Evolutionary conservation across 1,140 invertebrate genomes (phyloP), one percentile per base, ranked within the genome.

Genomic region (Drosophila nasuta): DNA sequence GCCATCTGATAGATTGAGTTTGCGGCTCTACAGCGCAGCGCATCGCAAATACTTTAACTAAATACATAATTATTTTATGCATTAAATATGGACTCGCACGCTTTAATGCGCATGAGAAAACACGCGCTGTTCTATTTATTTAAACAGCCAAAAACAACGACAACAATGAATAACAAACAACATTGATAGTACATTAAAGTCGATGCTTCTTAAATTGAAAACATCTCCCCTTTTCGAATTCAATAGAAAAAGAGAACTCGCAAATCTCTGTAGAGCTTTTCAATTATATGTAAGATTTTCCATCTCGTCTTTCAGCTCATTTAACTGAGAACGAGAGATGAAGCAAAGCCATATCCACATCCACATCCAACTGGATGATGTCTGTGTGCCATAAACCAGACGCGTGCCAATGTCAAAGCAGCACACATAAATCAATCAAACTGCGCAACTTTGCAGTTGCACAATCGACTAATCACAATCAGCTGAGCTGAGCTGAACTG

Each of bases 391-490:
- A 57, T 49, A 65, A 52, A 62, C 49, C 59, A 62, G n/a, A 17
- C 48, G 17, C 66, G 30, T 35, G 28, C 64, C 43, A 46, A 52
- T 48, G 51, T 25, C 30, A 49, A 25, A 52, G 45, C 13, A 13
- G 6, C 45, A 58, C 73, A 65, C 54, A 76, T 76, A 72, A 72
- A 76, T 76, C 68, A 76, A 76, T 76, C 74, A 76, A 72, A 48
- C 28, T 49, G 64, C 48, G 35, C 60, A 71, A 54, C 38, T 48
- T 67, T 65, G 52, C 70, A 58, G 69, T 57, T 43, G 49, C 60
- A 76, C 74, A 72, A 76, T 65, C 62, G 60, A 72, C 74, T 76
- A 76, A 76, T 72, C 74, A 76, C 74, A 76, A 62, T 65, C 69
- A 76, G 73, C 60, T 52, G 51, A 49, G n/a, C 30, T 25, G 20